Percentiles rank a stretch among this genome's conserved stretches.
Conservation (phyloP, 2,888 invertebrate genomes). For the Dione vanillae region DNA sequence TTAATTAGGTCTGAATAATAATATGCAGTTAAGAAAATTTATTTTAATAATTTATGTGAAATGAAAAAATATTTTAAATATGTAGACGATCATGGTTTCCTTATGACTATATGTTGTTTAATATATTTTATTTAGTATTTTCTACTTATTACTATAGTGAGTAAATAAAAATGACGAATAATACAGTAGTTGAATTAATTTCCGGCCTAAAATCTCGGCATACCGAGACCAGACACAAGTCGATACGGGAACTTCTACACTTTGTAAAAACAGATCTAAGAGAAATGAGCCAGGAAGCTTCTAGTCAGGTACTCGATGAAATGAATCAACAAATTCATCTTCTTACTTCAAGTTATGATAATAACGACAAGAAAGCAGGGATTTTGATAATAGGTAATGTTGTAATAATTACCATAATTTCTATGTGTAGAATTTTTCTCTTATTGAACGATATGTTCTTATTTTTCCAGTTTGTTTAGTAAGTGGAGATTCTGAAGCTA, state of each 20-base stretch:
- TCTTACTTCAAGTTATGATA: constrained; percentile 95
- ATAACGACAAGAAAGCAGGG: constrained; percentile 97
- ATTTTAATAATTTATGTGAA: neutral
- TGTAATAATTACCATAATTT: neutral
- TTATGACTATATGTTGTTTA: neutral
- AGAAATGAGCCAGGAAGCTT: constrained; percentile 94
- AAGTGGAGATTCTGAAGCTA: constrained; percentile 95
- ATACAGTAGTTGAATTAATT: constrained; percentile 88
- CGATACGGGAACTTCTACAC: constrained; percentile 93
- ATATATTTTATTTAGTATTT: constrained; percentile 2
- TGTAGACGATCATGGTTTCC: constrained; percentile 12
- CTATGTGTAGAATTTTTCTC: neutral
- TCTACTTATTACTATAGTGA: neutral
- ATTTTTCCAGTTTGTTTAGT: constrained; percentile 92
- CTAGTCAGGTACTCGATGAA: constrained; percentile 94
- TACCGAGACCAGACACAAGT: constrained; percentile 92
- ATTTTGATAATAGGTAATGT: constrained; percentile 92
- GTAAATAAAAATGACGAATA: constrained; percentile 40
- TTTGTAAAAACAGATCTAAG: constrained; percentile 95
- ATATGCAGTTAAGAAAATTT: neutral
- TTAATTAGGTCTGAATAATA: neutral
- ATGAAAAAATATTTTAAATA: constrained; percentile 5
- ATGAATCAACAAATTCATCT: constrained; percentile 97
- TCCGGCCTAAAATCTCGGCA: constrained; percentile 94
- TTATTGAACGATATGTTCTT: neutral